Conservation (phyloP, 2,113 vertebrate species). For the Caretta caretta region DNA sequence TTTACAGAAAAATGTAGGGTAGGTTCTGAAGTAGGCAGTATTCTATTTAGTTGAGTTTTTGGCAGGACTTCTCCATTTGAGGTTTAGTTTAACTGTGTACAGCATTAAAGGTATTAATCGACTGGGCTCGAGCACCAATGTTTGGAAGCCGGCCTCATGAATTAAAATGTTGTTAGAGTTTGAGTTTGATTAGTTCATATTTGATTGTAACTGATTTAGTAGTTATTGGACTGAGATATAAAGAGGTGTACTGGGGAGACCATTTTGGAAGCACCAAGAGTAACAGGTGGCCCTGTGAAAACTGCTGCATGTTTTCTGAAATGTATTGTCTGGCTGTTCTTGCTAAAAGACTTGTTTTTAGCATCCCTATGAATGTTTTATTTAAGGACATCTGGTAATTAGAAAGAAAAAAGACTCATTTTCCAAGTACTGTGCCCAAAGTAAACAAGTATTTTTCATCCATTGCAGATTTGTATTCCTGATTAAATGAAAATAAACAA, state of each 20-base stretch:
- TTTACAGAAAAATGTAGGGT: background rate
- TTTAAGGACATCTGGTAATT: background rate
- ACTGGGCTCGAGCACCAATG: background rate
- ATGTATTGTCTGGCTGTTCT: background rate
- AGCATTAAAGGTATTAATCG: background rate
- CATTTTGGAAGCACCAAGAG: background rate
- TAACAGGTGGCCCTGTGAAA: background rate
- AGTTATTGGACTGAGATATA: background rate
- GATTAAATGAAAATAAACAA: background rate
- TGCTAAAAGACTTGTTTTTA: background rate
- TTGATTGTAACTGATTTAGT: background rate
- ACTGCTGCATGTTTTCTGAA: background rate
- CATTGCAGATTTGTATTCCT: background rate
- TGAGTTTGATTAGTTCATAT: background rate
- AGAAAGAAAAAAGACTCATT: background rate
- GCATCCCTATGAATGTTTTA: background rate
- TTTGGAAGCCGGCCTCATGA: background rate
- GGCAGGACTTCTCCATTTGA: background rate
- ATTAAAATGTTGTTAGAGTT: background rate
- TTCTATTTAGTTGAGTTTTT: background rate
- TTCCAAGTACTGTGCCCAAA: background rate
- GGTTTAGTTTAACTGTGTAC: background rate
- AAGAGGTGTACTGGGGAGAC: background rate
- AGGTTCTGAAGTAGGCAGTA: background rate
- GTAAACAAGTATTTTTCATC: background rate